Evolutionary conservation across 2,797 vertebrate species (phyloP), one percentile per base, ranked within the genome.

Genomic region (Echeneis naucrates): DNA sequence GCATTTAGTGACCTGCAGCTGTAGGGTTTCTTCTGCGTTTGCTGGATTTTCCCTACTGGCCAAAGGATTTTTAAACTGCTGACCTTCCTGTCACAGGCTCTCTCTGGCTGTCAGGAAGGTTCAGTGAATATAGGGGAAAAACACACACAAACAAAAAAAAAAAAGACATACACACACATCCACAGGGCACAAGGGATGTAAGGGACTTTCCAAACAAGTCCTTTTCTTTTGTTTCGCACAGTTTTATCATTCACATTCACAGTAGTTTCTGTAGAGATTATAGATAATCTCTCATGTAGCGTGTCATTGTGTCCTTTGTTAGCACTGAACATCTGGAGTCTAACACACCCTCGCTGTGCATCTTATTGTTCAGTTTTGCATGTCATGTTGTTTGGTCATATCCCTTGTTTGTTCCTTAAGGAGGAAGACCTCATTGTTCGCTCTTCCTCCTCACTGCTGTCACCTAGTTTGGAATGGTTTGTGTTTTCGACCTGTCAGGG

Each of bases 361-460:
- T 35, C 60, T 57, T 32, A 74, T 67, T 87, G 68, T 83, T 74
- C 21, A 8, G 44, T 0, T 0, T 24, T 44, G 44, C 12, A 26
- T 63, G 60, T 42, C 27, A 35, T 24, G 12, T 55, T 61, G 63
- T 78, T 65, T 52, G 23, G 51, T 80, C 66, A 57, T 24, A 11
- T 87, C 72, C 69, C 13, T 58, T n/a, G 45, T 70, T 53, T 13
- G 64, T 72, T 64, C 62, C 63, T 69, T 10, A 35, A 6, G 55
- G 75, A 83, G 89, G 88, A 89, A 85, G 68, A 40, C 73, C 10
- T 89, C 80, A 84, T 88, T 87, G 87, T 88, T 80, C 4, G 40
- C 42, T 19, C 60, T 21, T 37, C 73, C 86, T 89, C 83, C 83
- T 77, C 48, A 1, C 69, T 5, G 17, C 64, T 26, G 73, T 48